phyloP scores from a whole-genome alignment of 2,888 invertebrate genomes.

The Coronaproctus castanopsis region DNA sequence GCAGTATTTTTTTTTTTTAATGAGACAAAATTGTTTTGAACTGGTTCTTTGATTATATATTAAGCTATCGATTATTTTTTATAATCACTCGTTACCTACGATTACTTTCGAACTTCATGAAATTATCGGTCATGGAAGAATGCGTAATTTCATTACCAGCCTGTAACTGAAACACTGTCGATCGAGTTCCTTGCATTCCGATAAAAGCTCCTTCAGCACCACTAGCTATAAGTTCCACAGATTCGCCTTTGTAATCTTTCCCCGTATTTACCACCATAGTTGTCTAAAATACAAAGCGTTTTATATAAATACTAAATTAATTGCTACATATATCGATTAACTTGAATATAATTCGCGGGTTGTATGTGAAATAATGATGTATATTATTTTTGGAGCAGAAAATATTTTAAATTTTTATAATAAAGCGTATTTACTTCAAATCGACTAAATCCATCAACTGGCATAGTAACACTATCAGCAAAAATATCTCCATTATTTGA shows the following conservation, averaged over 20 bases:
- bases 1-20: no score
- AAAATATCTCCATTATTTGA: slow-evolving; percentile 30
- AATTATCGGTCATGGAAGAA: slow-evolving; percentile 23
- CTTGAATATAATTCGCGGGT: no score
- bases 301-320: background rate
- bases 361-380: background rate
- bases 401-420: no score
- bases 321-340: background rate
- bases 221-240: slow-evolving; percentile 30
- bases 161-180: slow-evolving; percentile 22
- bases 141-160: slow-evolving; percentile 27
- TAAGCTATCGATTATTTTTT: no score
- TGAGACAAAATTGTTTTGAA: no score
- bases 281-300: slow-evolving; percentile 24
- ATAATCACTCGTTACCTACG: slow-evolving; percentile 20
- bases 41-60: no score
- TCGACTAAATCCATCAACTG: slow-evolving; percentile 31
- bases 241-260: slow-evolving; percentile 34
- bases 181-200: slow-evolving; percentile 28
- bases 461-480: slow-evolving; percentile 32
- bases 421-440: slow-evolving; percentile 29
- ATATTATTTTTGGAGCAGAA: background rate
- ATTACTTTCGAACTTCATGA: slow-evolving; percentile 24
- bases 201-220: slow-evolving; percentile 33
- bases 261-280: slow-evolving; percentile 31